These are phyloP conservation scores for Lagocephalus sceleratus DNA, from an alignment of 2,797 vertebrate species.

Conservation along the genomic window DNA sequence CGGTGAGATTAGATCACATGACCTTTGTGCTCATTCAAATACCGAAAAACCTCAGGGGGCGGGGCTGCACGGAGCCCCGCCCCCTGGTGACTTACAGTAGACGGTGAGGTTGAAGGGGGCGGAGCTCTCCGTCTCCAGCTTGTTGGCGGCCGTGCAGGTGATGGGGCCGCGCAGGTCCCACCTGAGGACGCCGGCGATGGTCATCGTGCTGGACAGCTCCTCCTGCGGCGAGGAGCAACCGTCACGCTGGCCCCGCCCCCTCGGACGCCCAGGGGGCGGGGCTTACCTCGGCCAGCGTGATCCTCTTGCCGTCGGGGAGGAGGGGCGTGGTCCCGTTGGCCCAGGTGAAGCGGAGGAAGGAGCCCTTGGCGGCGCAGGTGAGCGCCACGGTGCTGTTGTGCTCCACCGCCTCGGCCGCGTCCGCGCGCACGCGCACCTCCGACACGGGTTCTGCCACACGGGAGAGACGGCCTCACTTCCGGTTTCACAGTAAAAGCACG, in stretches of 20 bases:
- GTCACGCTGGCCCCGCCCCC: too few species aligned
- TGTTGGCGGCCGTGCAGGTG: slow-evolving; percentile 53
- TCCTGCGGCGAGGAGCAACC: slow-evolving; percentile 21
- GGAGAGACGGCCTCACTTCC: neutral
- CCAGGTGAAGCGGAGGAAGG: slow-evolving; percentile 65
- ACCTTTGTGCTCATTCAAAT: neutral
- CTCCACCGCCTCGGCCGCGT: slow-evolving; percentile 43
- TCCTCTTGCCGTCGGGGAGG: neutral
- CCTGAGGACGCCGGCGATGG: slow-evolving; percentile 40
- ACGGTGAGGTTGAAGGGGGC: slow-evolving; percentile 60
- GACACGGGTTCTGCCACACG: slow-evolving; percentile 57
- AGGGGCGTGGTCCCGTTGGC: slow-evolving; percentile 20
- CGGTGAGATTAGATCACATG: too few species aligned
- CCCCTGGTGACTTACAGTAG: slow-evolving; percentile 75
- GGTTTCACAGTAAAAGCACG: neutral
- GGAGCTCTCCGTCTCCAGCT: slow-evolving; percentile 40
- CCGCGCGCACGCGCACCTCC: slow-evolving; percentile 31
- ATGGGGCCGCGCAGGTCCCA: slow-evolving; percentile 54
- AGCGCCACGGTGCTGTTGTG: slow-evolving; percentile 57
- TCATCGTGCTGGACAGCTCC: slow-evolving; percentile 20
- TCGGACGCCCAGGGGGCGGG: neutral
- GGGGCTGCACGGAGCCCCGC: neutral
- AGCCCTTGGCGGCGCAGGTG: slow-evolving; percentile 62
- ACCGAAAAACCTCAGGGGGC: neutral
- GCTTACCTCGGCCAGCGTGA: neutral